These are phyloP conservation scores for Rambutsinella grinnellia DNA, from an alignment of 2,888 invertebrate genomes.

Conservation along the genomic window DNA sequence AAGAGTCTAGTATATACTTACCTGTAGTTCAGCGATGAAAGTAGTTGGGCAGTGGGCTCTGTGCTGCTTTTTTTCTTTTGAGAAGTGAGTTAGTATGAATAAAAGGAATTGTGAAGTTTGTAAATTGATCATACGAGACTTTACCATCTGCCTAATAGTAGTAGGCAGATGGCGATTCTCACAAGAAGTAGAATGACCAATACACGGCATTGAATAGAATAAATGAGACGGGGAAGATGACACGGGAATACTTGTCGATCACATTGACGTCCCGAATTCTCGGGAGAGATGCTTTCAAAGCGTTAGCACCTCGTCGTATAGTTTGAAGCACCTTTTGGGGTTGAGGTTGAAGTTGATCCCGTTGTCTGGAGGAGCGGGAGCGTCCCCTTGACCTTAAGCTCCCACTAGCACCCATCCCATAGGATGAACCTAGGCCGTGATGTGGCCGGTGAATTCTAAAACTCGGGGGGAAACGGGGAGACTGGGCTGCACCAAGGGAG, in stretches of 20 bases:
- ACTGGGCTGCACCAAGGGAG: slow-evolving; percentile 62
- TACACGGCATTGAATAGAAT: slow-evolving; percentile 95
- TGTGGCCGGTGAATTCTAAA: slow-evolving; percentile 78
- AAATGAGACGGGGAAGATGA: slow-evolving; percentile 96
- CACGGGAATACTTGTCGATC: slow-evolving; percentile 96
- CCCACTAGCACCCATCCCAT: slow-evolving; percentile 46
- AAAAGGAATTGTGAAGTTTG: not conserved
- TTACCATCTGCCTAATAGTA: slow-evolving; percentile 61
- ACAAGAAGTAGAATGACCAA: slow-evolving; percentile 89
- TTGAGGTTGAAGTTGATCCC: slow-evolving; percentile 56
- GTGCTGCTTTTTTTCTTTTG: not conserved
- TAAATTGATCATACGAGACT: slow-evolving; percentile 19
- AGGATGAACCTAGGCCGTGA: slow-evolving; percentile 60
- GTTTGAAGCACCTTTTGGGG: slow-evolving; percentile 78
- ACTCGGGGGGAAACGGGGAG: slow-evolving; percentile 80
- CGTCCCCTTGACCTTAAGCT: slow-evolving; percentile 52
- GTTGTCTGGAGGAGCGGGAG: slow-evolving; percentile 50
- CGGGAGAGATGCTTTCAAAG: slow-evolving; percentile 90
- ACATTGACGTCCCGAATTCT: slow-evolving; percentile 97
- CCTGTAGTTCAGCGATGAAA: too few relatives aligned
- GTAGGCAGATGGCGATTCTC: slow-evolving; percentile 65
- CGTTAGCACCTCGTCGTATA: slow-evolving; percentile 85
- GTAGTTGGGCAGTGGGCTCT: too few relatives aligned
- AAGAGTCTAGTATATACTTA: too few relatives aligned
- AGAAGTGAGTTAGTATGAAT: not conserved